Conservation (phyloP, 1,140 invertebrate species). For the Pemphigus obesinymphae region DNA sequence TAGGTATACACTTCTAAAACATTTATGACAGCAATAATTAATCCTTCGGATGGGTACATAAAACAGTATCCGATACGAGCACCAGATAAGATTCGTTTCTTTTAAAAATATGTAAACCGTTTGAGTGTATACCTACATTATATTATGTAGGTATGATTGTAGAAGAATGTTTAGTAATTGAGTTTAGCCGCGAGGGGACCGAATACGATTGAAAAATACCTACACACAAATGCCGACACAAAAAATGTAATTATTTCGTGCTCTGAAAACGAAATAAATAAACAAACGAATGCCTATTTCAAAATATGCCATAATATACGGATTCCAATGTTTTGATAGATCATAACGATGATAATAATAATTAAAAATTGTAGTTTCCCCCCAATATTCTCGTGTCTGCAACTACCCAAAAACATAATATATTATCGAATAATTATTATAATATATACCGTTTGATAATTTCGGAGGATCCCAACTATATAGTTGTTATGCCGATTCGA, state of each 20-base stretch:
- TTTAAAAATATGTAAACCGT: slow-evolving; percentile 13
- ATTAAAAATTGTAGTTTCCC: background rate
- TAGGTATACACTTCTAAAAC: background rate
- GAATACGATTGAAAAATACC: slow-evolving; percentile 17
- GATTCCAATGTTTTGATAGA: slow-evolving; percentile 27
- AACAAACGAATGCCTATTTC: background rate
- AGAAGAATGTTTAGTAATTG: background rate
- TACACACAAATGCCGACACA: background rate
- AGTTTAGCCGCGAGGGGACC: background rate
- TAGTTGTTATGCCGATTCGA: background rate
- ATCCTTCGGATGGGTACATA: background rate
- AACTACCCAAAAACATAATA: no score
- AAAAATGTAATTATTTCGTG: slow-evolving; percentile 22
- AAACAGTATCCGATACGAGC: slow-evolving; percentile 11
- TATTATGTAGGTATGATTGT: background rate
- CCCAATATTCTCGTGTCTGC: no score
- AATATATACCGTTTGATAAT: no score
- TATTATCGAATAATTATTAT: no score
- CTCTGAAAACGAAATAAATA: slow-evolving; percentile 5
- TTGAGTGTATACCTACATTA: background rate
- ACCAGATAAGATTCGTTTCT: slow-evolving; percentile 9
- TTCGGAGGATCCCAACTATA: background rate
- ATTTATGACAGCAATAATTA: slow-evolving; percentile 26
- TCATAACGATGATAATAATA: slow-evolving; percentile 1
- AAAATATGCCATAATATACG: background rate